Conservation (phyloP, 2,888 invertebrate species). For the Phoenoteleia sp. region DNA sequence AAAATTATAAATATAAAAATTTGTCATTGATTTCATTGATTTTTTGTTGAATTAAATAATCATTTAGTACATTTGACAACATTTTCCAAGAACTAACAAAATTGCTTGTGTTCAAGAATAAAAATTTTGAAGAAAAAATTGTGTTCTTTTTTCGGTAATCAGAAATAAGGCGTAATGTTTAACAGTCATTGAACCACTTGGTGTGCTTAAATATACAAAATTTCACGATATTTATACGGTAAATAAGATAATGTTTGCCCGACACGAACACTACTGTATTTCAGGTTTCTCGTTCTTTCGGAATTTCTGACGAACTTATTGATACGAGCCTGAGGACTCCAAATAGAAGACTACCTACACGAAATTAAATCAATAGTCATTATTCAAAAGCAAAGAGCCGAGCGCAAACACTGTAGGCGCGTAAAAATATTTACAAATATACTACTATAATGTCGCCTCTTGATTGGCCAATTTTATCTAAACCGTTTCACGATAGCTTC, state of each 20-base stretch:
- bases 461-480: constrained; percentile 16
- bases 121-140: too few relatives aligned
- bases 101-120: too few relatives aligned
- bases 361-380: constrained; percentile 71
- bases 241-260: constrained; percentile 69
- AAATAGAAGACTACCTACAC: constrained; percentile 56
- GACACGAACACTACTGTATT: constrained; percentile 67
- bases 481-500: background rate
- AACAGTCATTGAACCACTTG: constrained; percentile 69
- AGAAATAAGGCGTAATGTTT: constrained; percentile 45
- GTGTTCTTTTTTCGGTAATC: constrained; percentile 37
- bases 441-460: constrained; percentile 35
- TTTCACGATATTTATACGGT: constrained; percentile 68
- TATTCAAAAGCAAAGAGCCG: constrained; percentile 58
- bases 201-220: constrained; percentile 67
- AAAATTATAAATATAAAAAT: too few relatives aligned
- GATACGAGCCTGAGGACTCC: constrained; percentile 52
- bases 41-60: too few relatives aligned
- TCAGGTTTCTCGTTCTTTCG: constrained; percentile 56
- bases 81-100: too few relatives aligned
- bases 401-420: constrained; percentile 44
- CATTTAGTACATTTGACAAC: too few relatives aligned
- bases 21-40: too few relatives aligned
- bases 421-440: constrained; percentile 62
- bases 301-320: constrained; percentile 60